A percentile compares a stretch with the other conserved stretches of the same genome.
phyloP scores from a whole-genome alignment of 2,888 invertebrate species.

The Reticulitermes lucifugus region DNA sequence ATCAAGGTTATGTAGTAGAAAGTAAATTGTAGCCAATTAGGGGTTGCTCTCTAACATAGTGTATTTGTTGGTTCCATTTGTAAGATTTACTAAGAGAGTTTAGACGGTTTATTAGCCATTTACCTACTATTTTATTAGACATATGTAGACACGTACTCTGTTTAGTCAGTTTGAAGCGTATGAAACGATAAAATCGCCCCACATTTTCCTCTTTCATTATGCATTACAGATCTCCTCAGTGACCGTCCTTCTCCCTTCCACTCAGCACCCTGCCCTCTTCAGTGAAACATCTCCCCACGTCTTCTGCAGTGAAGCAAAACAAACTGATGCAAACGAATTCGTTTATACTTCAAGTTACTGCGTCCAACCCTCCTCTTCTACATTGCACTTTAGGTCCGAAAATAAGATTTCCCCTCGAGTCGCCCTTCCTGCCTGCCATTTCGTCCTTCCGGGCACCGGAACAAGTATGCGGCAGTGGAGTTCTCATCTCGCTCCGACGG shows the following conservation, averaged over 20 bases:
- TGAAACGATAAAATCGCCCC: no score
- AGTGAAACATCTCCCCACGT: not conserved
- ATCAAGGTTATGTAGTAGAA: no score
- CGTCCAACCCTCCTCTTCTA: not conserved
- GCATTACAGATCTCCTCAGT: not conserved
- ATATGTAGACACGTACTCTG: no score
- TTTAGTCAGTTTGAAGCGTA: no score
- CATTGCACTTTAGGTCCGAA: not conserved
- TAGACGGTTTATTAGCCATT: no score
- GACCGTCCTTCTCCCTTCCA: not conserved
- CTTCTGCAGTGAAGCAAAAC: not conserved
- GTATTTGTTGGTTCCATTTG: no score
- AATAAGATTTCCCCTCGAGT: conserved; percentile 9
- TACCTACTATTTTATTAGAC: no score
- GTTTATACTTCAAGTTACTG: conserved; percentile 1
- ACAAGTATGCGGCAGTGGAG: not conserved
- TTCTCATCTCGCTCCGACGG: no score
- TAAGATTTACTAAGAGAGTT: no score
- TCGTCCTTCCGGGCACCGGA: conserved; percentile 4
- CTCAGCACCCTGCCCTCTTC: not conserved
- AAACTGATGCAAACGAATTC: conserved; percentile 5
- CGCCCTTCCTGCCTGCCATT: conserved; percentile 1
- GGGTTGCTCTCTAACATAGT: no score
- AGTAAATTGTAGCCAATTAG: no score
- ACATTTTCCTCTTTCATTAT: no score